Conservation (phyloP, 2,888 invertebrate species). For the Tuberolachnus salignus region DNA sequence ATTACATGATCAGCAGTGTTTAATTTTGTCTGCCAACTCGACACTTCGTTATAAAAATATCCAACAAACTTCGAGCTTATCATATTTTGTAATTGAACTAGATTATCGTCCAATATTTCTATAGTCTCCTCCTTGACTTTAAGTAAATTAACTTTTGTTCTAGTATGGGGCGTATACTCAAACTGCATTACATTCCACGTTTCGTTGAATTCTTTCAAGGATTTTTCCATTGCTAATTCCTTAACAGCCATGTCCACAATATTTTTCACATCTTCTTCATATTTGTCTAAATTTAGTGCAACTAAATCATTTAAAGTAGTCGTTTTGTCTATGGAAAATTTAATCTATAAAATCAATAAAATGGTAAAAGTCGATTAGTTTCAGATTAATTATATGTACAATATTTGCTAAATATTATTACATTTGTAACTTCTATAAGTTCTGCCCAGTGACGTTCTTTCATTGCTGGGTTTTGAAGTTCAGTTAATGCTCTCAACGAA, state of each 20-base stretch:
- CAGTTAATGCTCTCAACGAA: slow-evolving; percentile 87
- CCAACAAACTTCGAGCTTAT: slow-evolving; percentile 90
- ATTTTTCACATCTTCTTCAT: slow-evolving; percentile 89
- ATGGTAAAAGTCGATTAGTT: background rate
- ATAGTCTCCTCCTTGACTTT: slow-evolving; percentile 86
- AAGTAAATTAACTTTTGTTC: slow-evolving; percentile 78
- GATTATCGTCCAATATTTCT: slow-evolving; percentile 93
- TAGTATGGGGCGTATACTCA: slow-evolving; percentile 77
- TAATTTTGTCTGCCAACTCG: slow-evolving; percentile 85
- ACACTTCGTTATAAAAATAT: slow-evolving; percentile 84
- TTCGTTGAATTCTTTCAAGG: slow-evolving; percentile 79
- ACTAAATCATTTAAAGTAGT: slow-evolving; percentile 89
- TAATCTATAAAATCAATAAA: slow-evolving; percentile 67
- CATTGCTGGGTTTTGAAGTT: slow-evolving; percentile 92
- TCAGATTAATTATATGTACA: background rate
- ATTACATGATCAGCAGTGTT: slow-evolving; percentile 88
- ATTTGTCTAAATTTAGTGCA: slow-evolving; percentile 86
- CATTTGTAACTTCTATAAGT: slow-evolving; percentile 90
- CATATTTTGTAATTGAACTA: slow-evolving; percentile 90
- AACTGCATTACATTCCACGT: slow-evolving; percentile 87
- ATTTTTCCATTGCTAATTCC: slow-evolving; percentile 94
- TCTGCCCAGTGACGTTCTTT: slow-evolving; percentile 93
- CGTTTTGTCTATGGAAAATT: slow-evolving; percentile 80
- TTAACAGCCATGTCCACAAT: slow-evolving; percentile 96
- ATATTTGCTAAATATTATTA: slow-evolving; percentile 61